Evolutionary conservation across 2,888 invertebrate species (phyloP), one percentile per base, ranked within the genome.

Genomic region (Mythimna vitellina): DNA sequence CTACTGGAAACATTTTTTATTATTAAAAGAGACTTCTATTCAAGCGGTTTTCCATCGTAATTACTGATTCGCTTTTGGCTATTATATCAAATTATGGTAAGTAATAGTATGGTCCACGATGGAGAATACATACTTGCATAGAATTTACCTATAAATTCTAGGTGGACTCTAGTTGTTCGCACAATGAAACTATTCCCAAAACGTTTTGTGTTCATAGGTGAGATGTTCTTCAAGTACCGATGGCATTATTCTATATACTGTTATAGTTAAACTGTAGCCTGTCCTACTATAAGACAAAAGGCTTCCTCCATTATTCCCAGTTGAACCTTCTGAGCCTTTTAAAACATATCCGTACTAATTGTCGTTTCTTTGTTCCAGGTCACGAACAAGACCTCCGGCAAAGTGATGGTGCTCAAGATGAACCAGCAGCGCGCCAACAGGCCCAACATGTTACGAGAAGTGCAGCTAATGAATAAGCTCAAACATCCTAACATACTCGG

Each of bases 371-470:
- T 73, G 84, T 97, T 97, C 60, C 96, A 99, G 98, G 99, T 99
- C 93, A 99, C 98, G 83, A 99, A 99, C 96, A 98, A 98, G 93
- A 98, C 98, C 86, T 99, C 99, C 70, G 98, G 98, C 88, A 98
- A 99, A 93, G 98, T 99, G 91, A 99, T 99, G 99, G 99, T 99
- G 94, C 97, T 99, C 91, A 99, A 99, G 96, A 99, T 98, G 98
- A 99, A 99, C 97, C 98, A 99, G 95, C 97, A 98, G 92, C 97
- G 98, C 81, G 98, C 99, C 88, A 99, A 99, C 96, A 97, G 99
- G 90, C 98, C 98, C 87, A 99, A 99, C 96, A 99, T 99, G 98
- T 97, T 99, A 89, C 98, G 99, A 91, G 99, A 99, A 96, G 99
- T 99, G 84, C 99, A 99, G 96, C 97, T 99, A 88, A 99, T 99